phyloP scores from a whole-genome alignment of 2,797 vertebrate species.

The Muraenolepis orangiensis region DNA sequence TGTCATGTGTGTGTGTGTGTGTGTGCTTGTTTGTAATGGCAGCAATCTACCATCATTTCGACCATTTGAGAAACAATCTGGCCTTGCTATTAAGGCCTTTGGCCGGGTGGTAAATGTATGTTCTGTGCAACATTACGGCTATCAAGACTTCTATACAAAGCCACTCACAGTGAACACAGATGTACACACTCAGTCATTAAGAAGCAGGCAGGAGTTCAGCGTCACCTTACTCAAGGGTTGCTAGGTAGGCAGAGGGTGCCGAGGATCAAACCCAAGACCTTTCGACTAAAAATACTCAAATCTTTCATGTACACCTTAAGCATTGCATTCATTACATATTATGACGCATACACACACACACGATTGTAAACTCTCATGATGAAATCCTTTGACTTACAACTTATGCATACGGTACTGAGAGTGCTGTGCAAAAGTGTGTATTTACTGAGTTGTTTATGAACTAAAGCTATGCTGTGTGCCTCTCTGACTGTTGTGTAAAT shows the following conservation, averaged over 20 bases:
- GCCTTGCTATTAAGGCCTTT: background rate
- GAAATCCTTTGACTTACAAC: background rate
- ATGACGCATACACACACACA: background rate
- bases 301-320: background rate
- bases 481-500: background rate
- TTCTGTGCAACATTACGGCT: background rate
- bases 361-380: background rate
- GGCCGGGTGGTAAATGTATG: background rate
- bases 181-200: background rate
- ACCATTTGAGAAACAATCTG: conserved; percentile 12
- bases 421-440: background rate
- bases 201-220: background rate
- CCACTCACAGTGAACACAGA: background rate
- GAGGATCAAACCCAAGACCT: background rate
- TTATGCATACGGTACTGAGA: background rate
- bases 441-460: background rate
- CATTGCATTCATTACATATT: background rate
- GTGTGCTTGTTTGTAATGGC: conserved; percentile 5
- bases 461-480: background rate
- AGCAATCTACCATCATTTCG: conserved; percentile 27
- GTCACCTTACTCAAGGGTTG: background rate
- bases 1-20: conserved; percentile 22
- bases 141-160: background rate
- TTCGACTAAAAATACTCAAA: background rate
- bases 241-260: background rate